A percentile compares a stretch with the other conserved stretches of the same genome.
Evolutionary conservation across 2,888 invertebrate species (phyloP).

Genomic region (Nemoura dubitans): DNA sequence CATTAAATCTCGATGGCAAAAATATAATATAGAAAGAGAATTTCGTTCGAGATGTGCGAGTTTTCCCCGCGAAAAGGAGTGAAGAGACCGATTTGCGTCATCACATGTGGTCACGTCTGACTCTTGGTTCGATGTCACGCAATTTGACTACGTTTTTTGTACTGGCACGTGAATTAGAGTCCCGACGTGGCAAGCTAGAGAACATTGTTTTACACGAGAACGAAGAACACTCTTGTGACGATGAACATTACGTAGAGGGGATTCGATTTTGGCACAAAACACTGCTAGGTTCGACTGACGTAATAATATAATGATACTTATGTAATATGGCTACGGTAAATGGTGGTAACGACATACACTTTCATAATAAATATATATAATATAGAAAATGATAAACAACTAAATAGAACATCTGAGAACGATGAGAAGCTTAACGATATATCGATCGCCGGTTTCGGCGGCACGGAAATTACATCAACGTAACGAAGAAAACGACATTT

Average conservation of each 20-base stretch:
- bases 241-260: neutral
- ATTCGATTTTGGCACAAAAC: neutral
- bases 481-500: neutral
- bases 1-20: constrained; percentile 5
- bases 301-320: neutral
- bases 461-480: neutral
- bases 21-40: constrained; percentile 12
- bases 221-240: neutral
- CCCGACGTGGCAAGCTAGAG: neutral
- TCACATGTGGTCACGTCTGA: neutral
- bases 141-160: neutral
- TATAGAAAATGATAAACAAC: neutral
- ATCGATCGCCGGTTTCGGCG: neutral
- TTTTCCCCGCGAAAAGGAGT: neutral
- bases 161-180: neutral
- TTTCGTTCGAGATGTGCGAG: neutral
- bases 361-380: neutral
- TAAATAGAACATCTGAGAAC: neutral
- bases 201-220: constrained; percentile 7
- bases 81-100: neutral
- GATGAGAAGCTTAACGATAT: neutral
- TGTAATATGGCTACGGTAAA: neutral
- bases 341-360: neutral
- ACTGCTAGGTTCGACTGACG: neutral
- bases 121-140: constrained; percentile 7